Evolutionary conservation across 2,113 vertebrate species (phyloP), one percentile per base, ranked within the genome.

Genomic region (Rynchops niger): DNA sequence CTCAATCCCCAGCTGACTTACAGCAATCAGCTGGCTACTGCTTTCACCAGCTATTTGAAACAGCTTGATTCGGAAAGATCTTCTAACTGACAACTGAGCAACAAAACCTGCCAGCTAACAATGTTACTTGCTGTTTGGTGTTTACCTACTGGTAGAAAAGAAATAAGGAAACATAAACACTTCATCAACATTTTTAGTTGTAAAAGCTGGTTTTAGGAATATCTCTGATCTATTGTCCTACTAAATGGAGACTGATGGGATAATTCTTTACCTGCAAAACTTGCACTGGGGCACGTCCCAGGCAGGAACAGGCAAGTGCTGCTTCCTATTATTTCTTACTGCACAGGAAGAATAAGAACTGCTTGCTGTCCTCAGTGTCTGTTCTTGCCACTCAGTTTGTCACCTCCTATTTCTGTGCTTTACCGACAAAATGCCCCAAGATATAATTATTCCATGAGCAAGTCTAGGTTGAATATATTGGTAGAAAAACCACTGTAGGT

Each of bases 361-460:
- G 19, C 45, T 38, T 25, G 7, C 30, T 80, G 18, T 36, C 55
- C 17, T 6, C 50, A 40, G 25, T 3, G 10, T 62, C 67, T 86
- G 19, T 6, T 77, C 50, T 50, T 8, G 2, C 32, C 59, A 20
- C 26, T 67, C 63, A 50, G 18, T n/a, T 90, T 81, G 23, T 29
- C 76, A 89, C 26, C 5, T 58, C 50, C 38, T 76, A 3, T 20
- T 90, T 80, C 49, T 70, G 42, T 70, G 36, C 18, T 91, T 79
- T 84, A 76, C 19, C 42, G 67, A 55, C 20, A 66, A 88, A 92
- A 71, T 56, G 29, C 59, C 36, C n/a, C 43, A 73, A 61, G 79
- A 65, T 6, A 82, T 0, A 43, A 21, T 65, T 79, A 78, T 86
- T 34, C 36, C 0, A 0, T 27, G 11, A 82, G 13, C 0, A 0